A percentile compares a stretch with the other conserved stretches of the same genome.
Evolutionary conservation across 2,888 invertebrate species (phyloP).

Genomic region (Oscheius sp.): DNA sequence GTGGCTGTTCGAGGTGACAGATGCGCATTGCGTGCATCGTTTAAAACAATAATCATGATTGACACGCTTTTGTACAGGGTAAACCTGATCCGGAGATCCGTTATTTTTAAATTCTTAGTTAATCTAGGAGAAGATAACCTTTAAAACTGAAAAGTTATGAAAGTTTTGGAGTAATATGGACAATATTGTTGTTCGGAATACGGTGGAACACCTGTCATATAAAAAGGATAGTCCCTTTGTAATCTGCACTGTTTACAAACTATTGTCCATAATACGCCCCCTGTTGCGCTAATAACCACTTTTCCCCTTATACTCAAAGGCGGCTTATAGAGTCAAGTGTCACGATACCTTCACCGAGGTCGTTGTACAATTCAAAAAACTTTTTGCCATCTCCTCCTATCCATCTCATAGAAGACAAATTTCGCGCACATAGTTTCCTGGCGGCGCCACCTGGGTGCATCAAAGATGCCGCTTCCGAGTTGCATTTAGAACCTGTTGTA

Average conservation of each 20-base stretch:
- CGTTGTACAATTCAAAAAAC: conserved; percentile 3
- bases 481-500: conserved; percentile 33
- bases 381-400: neutral
- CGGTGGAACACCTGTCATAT: neutral
- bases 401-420: conserved; percentile 1
- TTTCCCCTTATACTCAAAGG: conserved; percentile 27
- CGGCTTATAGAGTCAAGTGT: conserved; percentile 32
- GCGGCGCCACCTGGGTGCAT: conserved; percentile 18
- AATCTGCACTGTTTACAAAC: conserved; percentile 6
- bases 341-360: conserved; percentile 2
- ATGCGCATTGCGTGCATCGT: conserved; percentile 8
- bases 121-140: neutral
- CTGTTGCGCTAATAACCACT: conserved; percentile 22
- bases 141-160: neutral
- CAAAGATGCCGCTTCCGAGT: conserved; percentile 36
- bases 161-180: neutral
- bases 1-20: conserved; percentile 9
- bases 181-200: neutral
- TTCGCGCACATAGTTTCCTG: conserved; percentile 15
- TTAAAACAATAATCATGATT: neutral
- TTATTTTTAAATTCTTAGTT: too few species aligned
- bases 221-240: too few species aligned
- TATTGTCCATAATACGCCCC: conserved; percentile 12
- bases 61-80: neutral
- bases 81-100: too few species aligned